phyloP scores from a whole-genome alignment of 2,888 invertebrate species.

The Athalia circularis region DNA sequence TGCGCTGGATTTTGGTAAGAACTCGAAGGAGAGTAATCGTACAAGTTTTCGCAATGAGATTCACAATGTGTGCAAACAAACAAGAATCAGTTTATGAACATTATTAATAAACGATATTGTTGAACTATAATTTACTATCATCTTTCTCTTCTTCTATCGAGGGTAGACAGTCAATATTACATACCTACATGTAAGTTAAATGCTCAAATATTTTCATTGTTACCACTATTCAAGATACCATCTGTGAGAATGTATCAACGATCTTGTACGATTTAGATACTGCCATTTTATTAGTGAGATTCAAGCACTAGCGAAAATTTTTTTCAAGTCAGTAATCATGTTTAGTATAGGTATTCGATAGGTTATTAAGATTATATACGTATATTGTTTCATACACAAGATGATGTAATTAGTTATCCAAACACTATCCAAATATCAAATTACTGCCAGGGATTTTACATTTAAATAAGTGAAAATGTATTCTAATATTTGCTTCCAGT shows the following conservation, averaged over 20 bases:
- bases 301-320: slow-evolving; percentile 32
- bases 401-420: slow-evolving; percentile 20
- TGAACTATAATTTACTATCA: slow-evolving; percentile 1
- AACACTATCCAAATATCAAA: slow-evolving; percentile 18
- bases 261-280: slow-evolving; percentile 43
- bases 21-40: neutral
- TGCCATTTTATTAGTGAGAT: slow-evolving; percentile 44
- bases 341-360: slow-evolving; percentile 11
- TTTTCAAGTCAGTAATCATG: slow-evolving; percentile 14
- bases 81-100: slow-evolving; percentile 4
- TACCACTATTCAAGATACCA: slow-evolving; percentile 33
- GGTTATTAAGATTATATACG: slow-evolving; percentile 31
- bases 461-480: slow-evolving; percentile 16
- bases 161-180: slow-evolving; percentile 29
- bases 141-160: slow-evolving; percentile 9
- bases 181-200: slow-evolving; percentile 26
- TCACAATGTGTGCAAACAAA: neutral
- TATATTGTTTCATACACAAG: slow-evolving; percentile 20
- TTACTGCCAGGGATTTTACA: slow-evolving; percentile 15
- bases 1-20: neutral
- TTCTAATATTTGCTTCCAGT: neutral
- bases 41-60: slow-evolving; percentile 1
- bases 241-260: slow-evolving; percentile 37
- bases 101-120: neutral
- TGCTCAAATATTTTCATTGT: slow-evolving; percentile 43